Evolutionary conservation across 2,888 invertebrate genomes (phyloP).

Genomic region (Chloroclystis v-ata): DNA sequence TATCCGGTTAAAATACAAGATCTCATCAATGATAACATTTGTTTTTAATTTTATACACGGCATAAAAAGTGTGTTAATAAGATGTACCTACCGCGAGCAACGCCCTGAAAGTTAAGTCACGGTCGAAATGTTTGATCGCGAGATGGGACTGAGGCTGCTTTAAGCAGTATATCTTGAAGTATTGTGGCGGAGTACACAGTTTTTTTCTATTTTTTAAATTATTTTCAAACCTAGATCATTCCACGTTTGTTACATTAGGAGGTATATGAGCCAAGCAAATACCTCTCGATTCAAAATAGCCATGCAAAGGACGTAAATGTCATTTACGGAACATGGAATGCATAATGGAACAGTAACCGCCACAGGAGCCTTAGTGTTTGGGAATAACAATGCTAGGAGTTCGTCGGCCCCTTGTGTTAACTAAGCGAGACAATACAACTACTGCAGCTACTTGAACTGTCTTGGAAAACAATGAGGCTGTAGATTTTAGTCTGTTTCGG

Average conservation of each 20-base stretch:
- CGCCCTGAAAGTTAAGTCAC: conserved; percentile 66
- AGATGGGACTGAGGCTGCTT: conserved; percentile 34
- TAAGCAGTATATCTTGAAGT: conserved; percentile 12
- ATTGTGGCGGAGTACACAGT: conserved; percentile 9
- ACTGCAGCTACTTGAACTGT: conserved; percentile 48
- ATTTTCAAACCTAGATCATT: background rate
- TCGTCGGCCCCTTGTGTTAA: conserved; percentile 65
- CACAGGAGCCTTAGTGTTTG: conserved; percentile 56
- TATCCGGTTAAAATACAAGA: conserved; percentile 25
- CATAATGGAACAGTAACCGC: conserved; percentile 52
- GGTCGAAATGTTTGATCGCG: conserved; percentile 56
- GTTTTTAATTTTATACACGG: conserved; percentile 24
- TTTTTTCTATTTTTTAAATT: background rate
- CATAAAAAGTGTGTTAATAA: conserved; percentile 53
- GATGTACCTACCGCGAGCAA: conserved; percentile 48
- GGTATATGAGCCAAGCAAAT: background rate
- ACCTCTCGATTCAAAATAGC: conserved; percentile 27
- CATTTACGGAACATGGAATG: conserved; percentile 59
- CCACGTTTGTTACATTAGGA: background rate
- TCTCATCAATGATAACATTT: conserved; percentile 26
- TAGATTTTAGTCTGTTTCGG: conserved; percentile 27
- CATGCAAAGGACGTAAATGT: conserved; percentile 48
- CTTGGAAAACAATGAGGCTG: conserved; percentile 40
- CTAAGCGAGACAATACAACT: conserved; percentile 51
- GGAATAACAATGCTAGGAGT: conserved; percentile 70